phyloP scores from a whole-genome alignment of 92 coral and sea anemone genomes.

The Zoanthus sociatus region DNA sequence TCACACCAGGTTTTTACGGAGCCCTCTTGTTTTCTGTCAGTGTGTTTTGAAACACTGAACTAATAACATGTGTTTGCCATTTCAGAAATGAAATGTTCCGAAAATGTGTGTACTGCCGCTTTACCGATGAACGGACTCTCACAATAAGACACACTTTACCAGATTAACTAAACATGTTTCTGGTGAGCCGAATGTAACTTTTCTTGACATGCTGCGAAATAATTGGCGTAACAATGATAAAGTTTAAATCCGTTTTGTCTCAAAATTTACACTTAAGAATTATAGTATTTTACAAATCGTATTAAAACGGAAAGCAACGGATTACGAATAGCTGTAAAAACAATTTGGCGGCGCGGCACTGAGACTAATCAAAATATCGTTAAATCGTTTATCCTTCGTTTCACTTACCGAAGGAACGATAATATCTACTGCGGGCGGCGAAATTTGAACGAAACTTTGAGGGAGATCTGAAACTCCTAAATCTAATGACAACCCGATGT shows the following conservation, averaged over 20 bases:
- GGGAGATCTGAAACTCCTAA: constrained; percentile 20
- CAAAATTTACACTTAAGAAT: background rate
- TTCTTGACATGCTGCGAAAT: background rate
- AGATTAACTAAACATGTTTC: constrained; percentile 17
- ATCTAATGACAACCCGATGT: constrained; percentile 34
- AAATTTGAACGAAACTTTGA: constrained; percentile 46
- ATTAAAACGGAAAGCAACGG: background rate
- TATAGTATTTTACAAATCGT: no score
- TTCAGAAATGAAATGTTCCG: constrained; percentile 30
- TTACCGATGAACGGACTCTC: constrained; percentile 2
- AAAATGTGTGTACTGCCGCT: constrained; percentile 31
- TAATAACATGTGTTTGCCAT: constrained; percentile 39
- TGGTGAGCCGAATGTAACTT: background rate
- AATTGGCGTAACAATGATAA: background rate
- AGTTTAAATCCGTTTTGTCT: background rate
- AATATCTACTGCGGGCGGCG: constrained; percentile 46
- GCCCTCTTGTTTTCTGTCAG: background rate
- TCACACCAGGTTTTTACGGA: constrained; percentile 9
- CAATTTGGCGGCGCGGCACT: constrained; percentile 42
- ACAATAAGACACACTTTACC: background rate
- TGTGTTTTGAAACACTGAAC: constrained; percentile 5
- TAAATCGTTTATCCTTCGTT: constrained; percentile 54
- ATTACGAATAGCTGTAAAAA: background rate
- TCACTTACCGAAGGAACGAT: constrained; percentile 41
- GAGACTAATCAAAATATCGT: constrained; percentile 43